Conservation (phyloP, 2,888 invertebrate genomes). For the Lycaena phlaeas region DNA sequence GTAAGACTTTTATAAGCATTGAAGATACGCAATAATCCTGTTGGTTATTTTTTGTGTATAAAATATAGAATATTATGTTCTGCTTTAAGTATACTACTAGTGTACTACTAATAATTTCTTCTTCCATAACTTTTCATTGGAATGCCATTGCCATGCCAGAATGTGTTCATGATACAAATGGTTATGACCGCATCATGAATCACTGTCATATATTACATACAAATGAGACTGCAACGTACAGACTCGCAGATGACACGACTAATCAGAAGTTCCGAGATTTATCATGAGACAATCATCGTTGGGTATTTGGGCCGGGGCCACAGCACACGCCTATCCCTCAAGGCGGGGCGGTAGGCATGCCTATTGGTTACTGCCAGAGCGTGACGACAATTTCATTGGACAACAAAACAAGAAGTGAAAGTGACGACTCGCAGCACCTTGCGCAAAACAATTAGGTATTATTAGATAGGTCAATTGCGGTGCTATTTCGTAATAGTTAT, state of each 20-base stretch:
- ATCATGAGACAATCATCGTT: slow-evolving; percentile 14
- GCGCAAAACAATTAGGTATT: slow-evolving; percentile 40
- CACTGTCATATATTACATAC: background rate
- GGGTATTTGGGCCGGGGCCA: slow-evolving; percentile 39
- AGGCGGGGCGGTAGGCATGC: slow-evolving; percentile 58
- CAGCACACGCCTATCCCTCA: slow-evolving; percentile 53
- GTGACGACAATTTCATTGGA: slow-evolving; percentile 67
- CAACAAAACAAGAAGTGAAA: slow-evolving; percentile 58
- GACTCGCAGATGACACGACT: slow-evolving; percentile 1
- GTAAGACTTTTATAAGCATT: too few species aligned
- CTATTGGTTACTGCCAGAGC: slow-evolving; percentile 63
- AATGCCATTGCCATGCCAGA: too few species aligned
- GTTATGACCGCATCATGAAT: background rate
- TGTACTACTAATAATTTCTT: too few species aligned
- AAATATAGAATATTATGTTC: too few species aligned
- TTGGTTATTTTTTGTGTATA: too few species aligned
- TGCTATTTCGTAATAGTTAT: slow-evolving; percentile 21
- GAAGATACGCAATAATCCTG: too few species aligned
- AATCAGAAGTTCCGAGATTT: background rate
- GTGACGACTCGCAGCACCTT: slow-evolving; percentile 57
- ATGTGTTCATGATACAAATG: background rate
- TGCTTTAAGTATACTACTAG: too few species aligned
- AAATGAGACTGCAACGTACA: background rate
- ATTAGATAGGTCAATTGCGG: slow-evolving; percentile 31
- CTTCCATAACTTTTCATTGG: too few species aligned